Conservation (phyloP, 2,797 vertebrate species). For the Liasis olivaceus region DNA sequence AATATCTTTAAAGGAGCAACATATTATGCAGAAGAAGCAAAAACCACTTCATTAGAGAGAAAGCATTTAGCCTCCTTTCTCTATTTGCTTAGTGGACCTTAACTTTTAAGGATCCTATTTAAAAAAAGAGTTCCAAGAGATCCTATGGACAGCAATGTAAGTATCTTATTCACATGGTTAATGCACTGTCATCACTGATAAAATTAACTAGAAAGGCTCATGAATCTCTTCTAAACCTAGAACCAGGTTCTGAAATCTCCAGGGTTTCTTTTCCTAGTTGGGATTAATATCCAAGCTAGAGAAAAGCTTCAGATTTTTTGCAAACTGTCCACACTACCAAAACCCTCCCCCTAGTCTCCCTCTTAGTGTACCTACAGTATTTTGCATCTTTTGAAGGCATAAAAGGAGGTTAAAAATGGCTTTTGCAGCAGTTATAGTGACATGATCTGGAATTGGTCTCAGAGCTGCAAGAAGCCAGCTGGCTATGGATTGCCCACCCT, state of each 20-base stretch:
- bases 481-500: not conserved
- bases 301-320: not conserved
- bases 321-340: not conserved
- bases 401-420: not conserved
- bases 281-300: not conserved
- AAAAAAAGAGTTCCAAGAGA: not conserved
- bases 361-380: not conserved
- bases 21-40: fast-evolving
- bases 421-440: not conserved
- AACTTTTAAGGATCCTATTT: not conserved
- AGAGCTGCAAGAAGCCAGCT: not conserved
- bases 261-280: not conserved
- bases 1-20: not conserved
- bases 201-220: not conserved
- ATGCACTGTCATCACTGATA: not conserved
- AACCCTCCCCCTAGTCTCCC: not conserved
- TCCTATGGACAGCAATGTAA: fast-evolving
- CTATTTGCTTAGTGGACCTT: not conserved
- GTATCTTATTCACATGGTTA: not conserved
- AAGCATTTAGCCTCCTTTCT: not conserved
- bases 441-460: not conserved
- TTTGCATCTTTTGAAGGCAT: not conserved
- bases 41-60: not conserved
- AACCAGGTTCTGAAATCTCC: not conserved
- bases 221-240: not conserved